Percentiles rank a stretch among this genome's conserved stretches.
Conservation (phyloP, 2,113 vertebrate genomes). For the Perca flavescens region DNA sequence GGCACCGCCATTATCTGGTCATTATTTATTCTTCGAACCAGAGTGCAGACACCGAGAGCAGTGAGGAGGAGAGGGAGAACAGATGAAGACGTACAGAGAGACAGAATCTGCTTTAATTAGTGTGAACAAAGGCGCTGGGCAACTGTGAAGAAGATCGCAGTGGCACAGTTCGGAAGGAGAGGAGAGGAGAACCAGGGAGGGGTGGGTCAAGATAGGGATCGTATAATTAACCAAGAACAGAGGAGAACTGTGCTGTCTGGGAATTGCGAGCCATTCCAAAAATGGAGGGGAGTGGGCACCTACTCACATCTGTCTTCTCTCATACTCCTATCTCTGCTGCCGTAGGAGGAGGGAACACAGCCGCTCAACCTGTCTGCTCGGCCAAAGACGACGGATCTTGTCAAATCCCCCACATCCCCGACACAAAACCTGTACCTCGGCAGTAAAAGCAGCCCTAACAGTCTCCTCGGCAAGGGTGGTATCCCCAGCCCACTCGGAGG, state of each 20-base stretch:
- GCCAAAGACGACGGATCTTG: constrained; percentile 94
- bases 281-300: constrained; percentile 58
- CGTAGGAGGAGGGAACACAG: constrained; percentile 97
- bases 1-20: constrained; percentile 79
- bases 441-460: constrained; percentile 94
- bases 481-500: constrained; percentile 92
- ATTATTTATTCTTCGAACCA: constrained; percentile 82
- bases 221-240: constrained; percentile 73
- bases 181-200: constrained; percentile 81
- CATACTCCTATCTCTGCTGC: constrained; percentile 69
- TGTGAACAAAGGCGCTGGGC: constrained; percentile 92
- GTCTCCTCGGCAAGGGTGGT: constrained; percentile 89
- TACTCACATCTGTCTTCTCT: constrained; percentile 86
- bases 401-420: constrained; percentile 95
- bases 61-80: constrained; percentile 87
- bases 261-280: constrained; percentile 61
- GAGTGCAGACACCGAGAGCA: constrained; percentile 75
- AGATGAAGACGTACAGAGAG: constrained; percentile 96
- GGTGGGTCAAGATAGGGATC: constrained; percentile 68
- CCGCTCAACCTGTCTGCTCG: constrained; percentile 97
- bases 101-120: constrained; percentile 98
- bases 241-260: constrained; percentile 64
- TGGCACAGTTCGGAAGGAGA: constrained; percentile 87
- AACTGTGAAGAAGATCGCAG: constrained; percentile 92
- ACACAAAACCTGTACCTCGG: constrained; percentile 93